phyloP scores from a whole-genome alignment of 2,797 vertebrate species.

The Crenichthys baileyi region DNA sequence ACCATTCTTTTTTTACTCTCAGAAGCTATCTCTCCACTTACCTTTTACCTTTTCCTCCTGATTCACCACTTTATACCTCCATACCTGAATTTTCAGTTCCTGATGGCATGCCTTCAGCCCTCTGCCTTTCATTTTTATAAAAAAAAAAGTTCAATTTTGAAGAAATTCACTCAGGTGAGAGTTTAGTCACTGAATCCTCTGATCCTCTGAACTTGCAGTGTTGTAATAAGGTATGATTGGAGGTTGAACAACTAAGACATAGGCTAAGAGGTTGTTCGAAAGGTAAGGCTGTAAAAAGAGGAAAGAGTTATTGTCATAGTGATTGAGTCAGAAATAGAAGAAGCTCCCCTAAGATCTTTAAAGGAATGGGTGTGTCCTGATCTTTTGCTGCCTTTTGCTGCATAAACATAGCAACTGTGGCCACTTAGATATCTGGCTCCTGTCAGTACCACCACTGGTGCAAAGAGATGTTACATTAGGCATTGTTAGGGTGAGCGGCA shows the following conservation, averaged over 20 bases:
- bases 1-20: conserved; percentile 17
- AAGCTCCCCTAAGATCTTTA: conserved; percentile 38
- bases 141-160: conserved; percentile 43
- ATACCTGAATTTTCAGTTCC: conserved; percentile 37
- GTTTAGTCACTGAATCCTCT: conserved; percentile 72
- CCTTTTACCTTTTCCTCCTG: conserved; percentile 23
- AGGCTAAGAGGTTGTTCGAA: conserved; percentile 48
- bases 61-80: conserved; percentile 6
- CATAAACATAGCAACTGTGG: conserved; percentile 52
- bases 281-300: conserved; percentile 39
- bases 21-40: conserved; percentile 22
- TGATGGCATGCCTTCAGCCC: conserved; percentile 15
- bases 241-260: conserved; percentile 53
- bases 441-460: conserved; percentile 13
- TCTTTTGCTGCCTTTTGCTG: conserved; percentile 66
- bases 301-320: conserved; percentile 30
- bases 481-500: not conserved
- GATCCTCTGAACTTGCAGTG: conserved; percentile 71
- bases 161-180: conserved; percentile 70
- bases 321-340: conserved; percentile 60
- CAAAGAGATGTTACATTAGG: too few relatives aligned
- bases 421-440: conserved; percentile 40
- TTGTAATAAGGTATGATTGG: conserved; percentile 76
- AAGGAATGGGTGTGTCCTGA: conserved; percentile 42
- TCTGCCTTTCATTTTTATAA: conserved; percentile 35